Base-by-base conservation (phyloP, 1,140 invertebrate genomes). In the Chlorops oryzae region DNA sequence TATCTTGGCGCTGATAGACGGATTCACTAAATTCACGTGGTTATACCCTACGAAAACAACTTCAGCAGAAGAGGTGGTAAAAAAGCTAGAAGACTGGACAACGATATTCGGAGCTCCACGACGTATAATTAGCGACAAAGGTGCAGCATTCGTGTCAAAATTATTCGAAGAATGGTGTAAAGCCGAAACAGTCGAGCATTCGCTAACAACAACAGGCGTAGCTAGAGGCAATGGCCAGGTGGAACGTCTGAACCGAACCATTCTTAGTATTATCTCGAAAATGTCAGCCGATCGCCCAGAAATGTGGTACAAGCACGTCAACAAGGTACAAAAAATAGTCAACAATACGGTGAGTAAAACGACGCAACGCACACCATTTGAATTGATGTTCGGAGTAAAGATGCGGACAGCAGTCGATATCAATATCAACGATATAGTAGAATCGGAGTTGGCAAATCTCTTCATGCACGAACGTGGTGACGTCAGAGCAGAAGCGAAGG, bases 41-140 rank as follows among this genome's bases (percentile, higher is more conserved):
- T 55, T 52, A 39, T 44, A 55, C 6, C 13, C 37, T 15, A 39
- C 13, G 15, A 39, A 13, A 39, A 17, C 0, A 44, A n/a, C 15
- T 9, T 35, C 58, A n/a, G n/a, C n/a, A n/a, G n/a, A n/a, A n/a
- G n/a, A n/a, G n/a, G 55, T 56, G 2, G 21, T 65, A 17, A 28
- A 42, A 1, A 46, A 50, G 15, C 27, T 63, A 32, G 42, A 49
- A 32, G 13, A 48, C 24, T 54, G 58, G 40, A 45, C 48, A 52
- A 45, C 17, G 0, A 52, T 20, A 23, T 74, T 72, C 54, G 67
- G 70, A 10, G 62, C 58, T 53, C 68, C 69, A n/a, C 37, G 21
- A 4, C 39, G 56, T 50, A 55, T 59, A 12, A 44, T 57, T 10
- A 46, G 49, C 2, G 58, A 59, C 35, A 27, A 48, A 40, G 58